A percentile compares a stretch with the other conserved stretches of the same genome.
Evolutionary conservation across 1,140 invertebrate species (phyloP).

Genomic region (Pentalonia nigronervosa): DNA sequence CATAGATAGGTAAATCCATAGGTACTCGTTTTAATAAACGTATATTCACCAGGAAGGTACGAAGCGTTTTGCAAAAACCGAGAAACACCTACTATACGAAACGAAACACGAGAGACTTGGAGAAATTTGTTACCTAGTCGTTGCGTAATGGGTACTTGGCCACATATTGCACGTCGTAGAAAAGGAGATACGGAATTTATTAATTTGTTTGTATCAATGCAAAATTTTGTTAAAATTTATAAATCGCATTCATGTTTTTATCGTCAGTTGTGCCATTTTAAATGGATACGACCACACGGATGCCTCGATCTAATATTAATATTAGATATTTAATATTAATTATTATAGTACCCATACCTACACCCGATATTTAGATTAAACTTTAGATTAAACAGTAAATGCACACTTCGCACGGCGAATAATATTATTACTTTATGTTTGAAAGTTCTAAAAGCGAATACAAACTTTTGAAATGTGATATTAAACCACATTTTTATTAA

Average conservation of each 20-base stretch:
- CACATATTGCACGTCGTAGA: not conserved
- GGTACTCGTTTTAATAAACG: no score
- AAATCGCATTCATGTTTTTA: not conserved
- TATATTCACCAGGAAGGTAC: no score
- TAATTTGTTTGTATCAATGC: not conserved
- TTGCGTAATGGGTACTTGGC: not conserved
- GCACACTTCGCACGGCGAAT: not conserved
- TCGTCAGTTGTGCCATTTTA: not conserved
- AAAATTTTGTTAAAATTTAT: not conserved
- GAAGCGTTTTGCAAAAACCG: not conserved
- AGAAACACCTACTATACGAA: not conserved
- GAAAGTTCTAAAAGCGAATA: conserved; percentile 10
- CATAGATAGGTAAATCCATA: no score
- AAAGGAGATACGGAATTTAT: not conserved
- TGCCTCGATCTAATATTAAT: not conserved
- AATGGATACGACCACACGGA: not conserved
- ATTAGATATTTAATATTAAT: not conserved
- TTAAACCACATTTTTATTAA: conserved; percentile 9
- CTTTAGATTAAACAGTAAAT: not conserved
- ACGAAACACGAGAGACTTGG: not conserved
- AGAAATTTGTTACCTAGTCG: not conserved
- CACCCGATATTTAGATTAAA: not conserved
- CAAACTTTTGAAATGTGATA: conserved; percentile 43
- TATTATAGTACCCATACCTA: no score
- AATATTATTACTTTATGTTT: not conserved